Evolutionary conservation across 2,113 vertebrate species (phyloP), one percentile per base, ranked within the genome.

Genomic region (Passer domesticus): DNA sequence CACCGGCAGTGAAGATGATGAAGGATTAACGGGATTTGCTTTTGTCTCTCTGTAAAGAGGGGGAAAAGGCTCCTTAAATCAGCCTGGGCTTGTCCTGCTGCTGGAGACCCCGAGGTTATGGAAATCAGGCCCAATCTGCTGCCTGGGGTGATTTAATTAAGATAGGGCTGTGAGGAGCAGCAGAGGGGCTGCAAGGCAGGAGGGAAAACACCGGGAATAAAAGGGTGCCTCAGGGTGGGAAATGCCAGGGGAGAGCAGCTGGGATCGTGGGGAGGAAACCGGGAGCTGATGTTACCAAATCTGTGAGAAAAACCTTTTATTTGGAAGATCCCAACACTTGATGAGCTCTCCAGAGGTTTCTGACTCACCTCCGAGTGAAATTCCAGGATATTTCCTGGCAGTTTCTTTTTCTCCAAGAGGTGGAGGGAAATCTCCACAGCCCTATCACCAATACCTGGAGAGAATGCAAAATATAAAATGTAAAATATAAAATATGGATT

Each of bases 261-360:
- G 73, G 53, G 46, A 30, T 35, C 12, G 8, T 4, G 15, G 28
- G 67, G 60, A 49, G 85, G 55, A 22, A 24, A 20, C 1, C 3
- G 60, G 20, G 6, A n/a, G n/a, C 2, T 7, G 13, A 0, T 37
- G 49, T 43, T 11, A 24, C 13, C 2, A 0, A 7, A 13, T 9
- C 56, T 2, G 30, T 9, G 82, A 27, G 35, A 17, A 35, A 12
- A 9, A 14, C 15, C 56, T 49, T 15, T 3, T 2, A 1, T 43
- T 1, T 76, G 64, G 63, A 16, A 41, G 19, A 15, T 10, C 18
- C 68, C 62, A 7, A 0, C 1, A 1, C 44, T 24, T 44, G 58
- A 4, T 0, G 5, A 63, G 73, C 56, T 52, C 80, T 17, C 41
- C 3, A 1, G 16, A 37, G 64, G 28, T 15, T 55, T 74, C 60